These are phyloP conservation scores for Drosophila sturtevanti DNA, from an alignment of 1,140 invertebrate genomes.

Conservation along the genomic window DNA sequence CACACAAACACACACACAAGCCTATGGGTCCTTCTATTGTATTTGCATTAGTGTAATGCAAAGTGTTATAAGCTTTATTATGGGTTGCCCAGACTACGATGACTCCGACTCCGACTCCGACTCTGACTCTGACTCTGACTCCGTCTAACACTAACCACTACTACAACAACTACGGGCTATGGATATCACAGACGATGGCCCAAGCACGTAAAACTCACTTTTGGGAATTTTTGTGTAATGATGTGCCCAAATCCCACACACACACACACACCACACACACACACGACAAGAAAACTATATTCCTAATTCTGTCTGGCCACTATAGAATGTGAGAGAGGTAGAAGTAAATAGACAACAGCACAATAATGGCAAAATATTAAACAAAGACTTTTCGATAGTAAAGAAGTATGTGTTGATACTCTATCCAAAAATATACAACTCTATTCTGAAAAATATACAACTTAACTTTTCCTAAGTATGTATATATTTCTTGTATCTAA, in stretches of 20 bases:
- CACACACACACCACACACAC: slow-evolving; percentile 43
- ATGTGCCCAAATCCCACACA: slow-evolving; percentile 69
- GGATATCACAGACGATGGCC: slow-evolving; percentile 31
- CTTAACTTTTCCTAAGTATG: too few relatives aligned
- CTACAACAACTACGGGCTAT: neutral
- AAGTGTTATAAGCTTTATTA: slow-evolving; percentile 81
- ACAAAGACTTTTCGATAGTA: neutral
- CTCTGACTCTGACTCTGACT: neutral
- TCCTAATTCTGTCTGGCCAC: slow-evolving; percentile 40
- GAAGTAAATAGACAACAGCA: neutral
- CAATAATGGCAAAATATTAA: slow-evolving; percentile 23
- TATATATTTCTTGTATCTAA: too few relatives aligned
- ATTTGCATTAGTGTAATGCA: slow-evolving; percentile 81
- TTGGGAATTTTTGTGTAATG: slow-evolving; percentile 75
- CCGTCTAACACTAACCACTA: neutral
- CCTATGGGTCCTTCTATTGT: slow-evolving; percentile 51
- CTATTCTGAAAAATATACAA: too few relatives aligned
- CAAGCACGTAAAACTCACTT: slow-evolving; percentile 51
- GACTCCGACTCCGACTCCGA: neutral
- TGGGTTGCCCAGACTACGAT: slow-evolving; percentile 51
- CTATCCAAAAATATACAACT: neutral
- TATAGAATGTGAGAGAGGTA: neutral
- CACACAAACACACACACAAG: neutral
- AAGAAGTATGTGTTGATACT: slow-evolving; percentile 9
- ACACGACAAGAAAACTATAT: slow-evolving; percentile 47